Percentiles rank a stretch among this genome's conserved stretches.
phyloP scores from a whole-genome alignment of 2,888 invertebrate genomes.

The Dinocampus coccinellae region DNA sequence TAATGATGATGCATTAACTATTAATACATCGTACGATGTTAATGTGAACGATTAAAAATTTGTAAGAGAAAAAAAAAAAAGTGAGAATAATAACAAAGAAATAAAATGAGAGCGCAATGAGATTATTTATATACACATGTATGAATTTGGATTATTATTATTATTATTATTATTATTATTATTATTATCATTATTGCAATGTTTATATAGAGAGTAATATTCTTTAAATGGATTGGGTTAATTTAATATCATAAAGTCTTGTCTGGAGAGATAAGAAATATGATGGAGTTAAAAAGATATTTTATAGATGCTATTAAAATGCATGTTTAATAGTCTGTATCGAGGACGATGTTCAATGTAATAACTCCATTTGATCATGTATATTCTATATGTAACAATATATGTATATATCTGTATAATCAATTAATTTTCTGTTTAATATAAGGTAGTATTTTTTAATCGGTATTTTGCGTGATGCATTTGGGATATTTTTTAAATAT shows the following conservation, averaged over 20 bases:
- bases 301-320: constrained; percentile 16
- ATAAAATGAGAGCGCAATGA: neutral
- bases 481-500: too few species aligned
- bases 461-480: too few species aligned
- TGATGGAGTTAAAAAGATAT: neutral
- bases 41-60: too few species aligned
- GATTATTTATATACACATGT: too few species aligned
- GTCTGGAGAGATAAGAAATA: neutral
- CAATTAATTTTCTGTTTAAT: too few species aligned
- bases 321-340: constrained; percentile 12
- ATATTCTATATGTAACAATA: neutral
- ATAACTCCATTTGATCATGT: neutral
- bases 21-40: neutral
- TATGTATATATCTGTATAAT: neutral
- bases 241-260: neutral
- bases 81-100: neutral
- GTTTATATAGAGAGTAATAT: neutral
- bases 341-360: neutral
- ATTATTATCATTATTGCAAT: neutral
- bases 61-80: too few species aligned
- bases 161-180: too few species aligned
- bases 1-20: too few species aligned
- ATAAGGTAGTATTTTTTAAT: too few species aligned
- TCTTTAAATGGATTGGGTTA: neutral
- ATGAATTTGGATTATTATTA: neutral